phyloP scores from a whole-genome alignment of 2,113 vertebrate genomes.

The Podarcis muralis region DNA sequence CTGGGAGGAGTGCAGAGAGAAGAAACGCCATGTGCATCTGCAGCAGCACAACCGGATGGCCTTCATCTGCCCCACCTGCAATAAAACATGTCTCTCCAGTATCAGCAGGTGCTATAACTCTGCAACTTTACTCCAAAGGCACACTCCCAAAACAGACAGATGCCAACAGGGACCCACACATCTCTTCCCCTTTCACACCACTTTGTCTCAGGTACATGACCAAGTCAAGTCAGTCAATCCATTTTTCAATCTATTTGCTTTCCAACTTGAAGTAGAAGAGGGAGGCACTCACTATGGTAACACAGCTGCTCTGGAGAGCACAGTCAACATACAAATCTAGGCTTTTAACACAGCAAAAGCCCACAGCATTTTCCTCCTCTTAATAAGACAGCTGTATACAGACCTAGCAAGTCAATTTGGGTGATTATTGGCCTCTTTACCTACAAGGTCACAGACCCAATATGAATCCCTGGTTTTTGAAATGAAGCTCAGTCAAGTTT shows the following conservation, averaged over 20 bases:
- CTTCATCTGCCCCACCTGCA: too few species aligned
- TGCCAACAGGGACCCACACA: too few species aligned
- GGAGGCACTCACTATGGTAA: background rate
- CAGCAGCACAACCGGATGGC: too few species aligned
- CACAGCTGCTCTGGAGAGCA: background rate
- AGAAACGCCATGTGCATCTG: too few species aligned
- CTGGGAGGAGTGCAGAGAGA: too few species aligned
- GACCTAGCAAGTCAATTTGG: slow-evolving; percentile 48
- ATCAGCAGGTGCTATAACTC: too few species aligned
- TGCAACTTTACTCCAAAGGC: too few species aligned
- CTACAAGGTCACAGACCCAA: slow-evolving; percentile 13
- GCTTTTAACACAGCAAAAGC: background rate
- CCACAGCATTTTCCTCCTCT: background rate
- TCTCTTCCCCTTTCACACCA: too few species aligned
- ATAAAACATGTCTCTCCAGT: too few species aligned
- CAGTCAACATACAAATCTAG: background rate
- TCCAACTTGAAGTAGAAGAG: background rate
- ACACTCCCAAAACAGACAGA: too few species aligned
- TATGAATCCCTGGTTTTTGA: slow-evolving; percentile 3
- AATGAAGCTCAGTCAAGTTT: slow-evolving; percentile 58
- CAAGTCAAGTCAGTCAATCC: background rate
- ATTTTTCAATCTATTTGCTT: background rate
- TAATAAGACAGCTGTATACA: slow-evolving; percentile 46
- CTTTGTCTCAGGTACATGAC: background rate
- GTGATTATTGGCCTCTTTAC: slow-evolving; percentile 53